Evolutionary conservation across 2,113 vertebrate species (phyloP), one percentile per base, ranked within the genome.

Genomic region (Triplophysa siluroides): DNA sequence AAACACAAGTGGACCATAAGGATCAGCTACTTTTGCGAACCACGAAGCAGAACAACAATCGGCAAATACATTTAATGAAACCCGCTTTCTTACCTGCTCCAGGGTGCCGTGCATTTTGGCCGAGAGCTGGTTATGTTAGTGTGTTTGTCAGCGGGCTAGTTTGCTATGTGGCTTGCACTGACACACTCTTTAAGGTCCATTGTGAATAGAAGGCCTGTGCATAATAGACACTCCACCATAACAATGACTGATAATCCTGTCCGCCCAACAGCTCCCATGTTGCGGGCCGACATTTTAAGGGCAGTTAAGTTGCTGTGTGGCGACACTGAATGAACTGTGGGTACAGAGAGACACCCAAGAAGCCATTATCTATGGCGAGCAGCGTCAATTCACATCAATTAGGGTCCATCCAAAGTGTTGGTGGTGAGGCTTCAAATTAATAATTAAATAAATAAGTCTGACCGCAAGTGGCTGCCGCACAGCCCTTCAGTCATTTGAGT

Each of bases 221-320:
- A 92, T 92, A 93, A 92, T 91, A 94, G 93, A 92, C 92, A 90
- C 90, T 92, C 90, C 89, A 89, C 88, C 88, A 89, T 91, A 92
- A 92, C 91, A 92, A 91, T 92, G 92, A 93, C 90, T 92, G 92
- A 93, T 94, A 91, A 93, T 93, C 91, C 91, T 89, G 89, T 91
- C 90, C 91, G 83, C 84, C 86, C 86, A 89, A 89, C 90, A 92
- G 92, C 91, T 92, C 92, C 91, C 87, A 84, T 89, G 91, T 91
- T 92, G 90, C 93, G 88, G 86, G 90, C 91, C 90, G 90, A 92
- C 89, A 90, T 91, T 92, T 92, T 93, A 91, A 92, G 90, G 91
- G 91, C 91, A 93, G 91, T 93, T 93, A 92, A 93, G 90, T 92
- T 94, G 91, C 92, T 91, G 90, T 87, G 79, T 90, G 92, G 90